These are phyloP conservation scores for Erebia ligea DNA, from an alignment of 2,888 invertebrate genomes.

Conservation along the genomic window DNA sequence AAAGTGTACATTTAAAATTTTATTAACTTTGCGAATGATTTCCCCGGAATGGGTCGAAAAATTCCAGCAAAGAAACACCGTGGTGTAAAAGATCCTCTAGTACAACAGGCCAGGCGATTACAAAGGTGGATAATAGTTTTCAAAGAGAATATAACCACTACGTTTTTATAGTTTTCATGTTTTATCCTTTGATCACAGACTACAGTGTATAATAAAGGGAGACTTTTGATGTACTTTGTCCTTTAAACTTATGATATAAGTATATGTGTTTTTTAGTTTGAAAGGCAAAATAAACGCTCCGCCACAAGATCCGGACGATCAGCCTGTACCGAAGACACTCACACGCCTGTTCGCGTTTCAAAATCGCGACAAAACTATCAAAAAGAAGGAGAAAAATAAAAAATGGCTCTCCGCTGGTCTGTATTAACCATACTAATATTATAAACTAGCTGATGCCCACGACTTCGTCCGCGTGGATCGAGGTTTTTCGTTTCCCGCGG, in stretches of 20 bases:
- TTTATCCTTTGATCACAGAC: not conserved
- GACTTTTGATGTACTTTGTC: not conserved
- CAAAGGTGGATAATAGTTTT: slow-evolving; percentile 75
- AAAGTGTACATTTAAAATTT: too few species aligned
- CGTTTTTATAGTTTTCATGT: not conserved
- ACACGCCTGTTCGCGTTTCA: slow-evolving; percentile 81
- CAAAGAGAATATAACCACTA: too few species aligned
- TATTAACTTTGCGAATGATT: too few species aligned
- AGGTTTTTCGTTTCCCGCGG: too few species aligned
- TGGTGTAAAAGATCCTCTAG: slow-evolving; percentile 89
- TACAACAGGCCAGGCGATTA: slow-evolving; percentile 85
- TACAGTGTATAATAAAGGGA: too few species aligned
- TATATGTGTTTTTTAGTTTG: slow-evolving; percentile 75
- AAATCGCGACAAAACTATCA: slow-evolving; percentile 51
- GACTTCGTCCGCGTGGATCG: too few species aligned
- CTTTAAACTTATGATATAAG: not conserved
- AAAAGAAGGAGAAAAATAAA: slow-evolving; percentile 46
- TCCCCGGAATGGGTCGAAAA: slow-evolving; percentile 86
- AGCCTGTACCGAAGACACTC: slow-evolving; percentile 89
- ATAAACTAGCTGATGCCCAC: too few species aligned
- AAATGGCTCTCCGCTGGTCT: slow-evolving; percentile 33
- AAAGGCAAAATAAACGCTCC: slow-evolving; percentile 89
- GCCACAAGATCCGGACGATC: slow-evolving; percentile 87
- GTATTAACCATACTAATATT: not conserved
- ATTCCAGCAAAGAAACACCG: slow-evolving; percentile 92